Conservation (phyloP, 2,888 invertebrate genomes). For the Machimus atricapillus region DNA sequence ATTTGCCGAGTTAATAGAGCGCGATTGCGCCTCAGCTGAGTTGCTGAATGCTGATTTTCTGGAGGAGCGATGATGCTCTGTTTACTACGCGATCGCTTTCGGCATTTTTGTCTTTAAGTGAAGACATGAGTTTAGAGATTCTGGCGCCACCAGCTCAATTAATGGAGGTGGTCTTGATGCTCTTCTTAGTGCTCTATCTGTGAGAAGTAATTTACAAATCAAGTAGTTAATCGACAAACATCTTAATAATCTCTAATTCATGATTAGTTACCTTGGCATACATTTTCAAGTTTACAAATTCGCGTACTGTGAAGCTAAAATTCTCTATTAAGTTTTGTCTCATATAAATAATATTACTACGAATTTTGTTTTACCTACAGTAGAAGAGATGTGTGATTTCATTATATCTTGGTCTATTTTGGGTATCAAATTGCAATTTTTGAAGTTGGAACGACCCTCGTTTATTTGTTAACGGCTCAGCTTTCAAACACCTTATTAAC, state of each 20-base stretch:
- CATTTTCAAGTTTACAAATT: not conserved
- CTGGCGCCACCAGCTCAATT: not conserved
- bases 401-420: too few species aligned
- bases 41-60: not conserved
- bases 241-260: not conserved
- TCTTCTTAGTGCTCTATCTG: not conserved
- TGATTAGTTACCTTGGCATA: not conserved
- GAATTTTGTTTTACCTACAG: too few species aligned
- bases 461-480: too few species aligned
- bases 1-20: not conserved
- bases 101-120: not conserved
- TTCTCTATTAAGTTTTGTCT: too few species aligned
- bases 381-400: too few species aligned
- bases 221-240: not conserved
- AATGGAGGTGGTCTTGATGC: not conserved
- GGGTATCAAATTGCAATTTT: too few species aligned
- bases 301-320: too few species aligned
- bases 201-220: not conserved
- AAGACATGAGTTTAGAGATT: not conserved
- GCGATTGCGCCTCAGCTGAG: not conserved
- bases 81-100: not conserved
- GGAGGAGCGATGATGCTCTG: not conserved
- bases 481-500: too few species aligned
- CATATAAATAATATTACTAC: too few species aligned
- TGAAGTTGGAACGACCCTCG: too few species aligned